Conservation (phyloP, 2,888 invertebrate species). For the Diabrotica balteata region DNA sequence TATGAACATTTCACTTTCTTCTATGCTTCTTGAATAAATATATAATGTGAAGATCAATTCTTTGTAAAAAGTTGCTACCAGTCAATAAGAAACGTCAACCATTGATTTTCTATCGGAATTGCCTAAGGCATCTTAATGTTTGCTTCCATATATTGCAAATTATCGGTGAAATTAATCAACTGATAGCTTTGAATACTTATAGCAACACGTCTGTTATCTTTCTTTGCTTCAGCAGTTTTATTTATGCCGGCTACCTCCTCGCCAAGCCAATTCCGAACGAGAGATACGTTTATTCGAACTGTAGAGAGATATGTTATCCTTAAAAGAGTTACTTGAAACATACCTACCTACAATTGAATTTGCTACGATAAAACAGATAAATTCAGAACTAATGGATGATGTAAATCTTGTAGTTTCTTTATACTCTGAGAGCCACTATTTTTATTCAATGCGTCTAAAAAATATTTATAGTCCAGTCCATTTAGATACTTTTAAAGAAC, state of each 20-base stretch:
- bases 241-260: slow-evolving; percentile 16
- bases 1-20: too few species aligned
- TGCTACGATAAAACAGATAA: slow-evolving; percentile 18
- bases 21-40: too few species aligned
- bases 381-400: slow-evolving; percentile 21
- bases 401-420: slow-evolving; percentile 6
- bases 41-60: too few species aligned
- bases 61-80: not conserved
- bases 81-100: slow-evolving; percentile 4
- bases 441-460: too few species aligned
- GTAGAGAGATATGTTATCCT: slow-evolving; percentile 20
- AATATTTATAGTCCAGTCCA: too few species aligned
- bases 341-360: slow-evolving; percentile 25
- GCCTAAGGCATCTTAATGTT: slow-evolving; percentile 10
- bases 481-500: too few species aligned
- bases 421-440: not conserved
- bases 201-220: slow-evolving; percentile 25
- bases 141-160: slow-evolving; percentile 21
- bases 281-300: slow-evolving; percentile 8
- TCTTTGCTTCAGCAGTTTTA: slow-evolving; percentile 22
- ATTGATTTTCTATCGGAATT: not conserved
- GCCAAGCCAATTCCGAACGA: slow-evolving; percentile 10
- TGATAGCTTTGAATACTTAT: slow-evolving; percentile 24
- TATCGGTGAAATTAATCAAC: slow-evolving; percentile 25
- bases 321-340: slow-evolving; percentile 21